These are phyloP conservation scores for Acanthiza pusilla DNA, from an alignment of 2,797 vertebrate genomes.

Conservation along the genomic window DNA sequence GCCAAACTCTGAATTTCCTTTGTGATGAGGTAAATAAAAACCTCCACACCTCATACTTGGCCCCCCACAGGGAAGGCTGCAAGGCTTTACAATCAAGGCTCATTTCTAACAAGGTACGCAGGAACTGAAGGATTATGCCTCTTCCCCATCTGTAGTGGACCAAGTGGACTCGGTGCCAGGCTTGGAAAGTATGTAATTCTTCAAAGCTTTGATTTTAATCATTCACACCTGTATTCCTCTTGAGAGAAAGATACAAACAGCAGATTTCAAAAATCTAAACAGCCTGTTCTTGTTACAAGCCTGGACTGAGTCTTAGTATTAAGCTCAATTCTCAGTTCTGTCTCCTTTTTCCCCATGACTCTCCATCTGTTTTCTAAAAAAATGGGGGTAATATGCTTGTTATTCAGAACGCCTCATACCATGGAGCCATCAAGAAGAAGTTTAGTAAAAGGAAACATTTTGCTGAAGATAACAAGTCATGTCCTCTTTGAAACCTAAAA, in stretches of 20 bases:
- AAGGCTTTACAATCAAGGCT: background rate
- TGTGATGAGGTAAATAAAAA: background rate
- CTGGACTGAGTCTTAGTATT: background rate
- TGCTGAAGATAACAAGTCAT: background rate
- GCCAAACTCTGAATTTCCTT: background rate
- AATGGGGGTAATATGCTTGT: background rate
- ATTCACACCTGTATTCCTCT: background rate
- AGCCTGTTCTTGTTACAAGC: background rate
- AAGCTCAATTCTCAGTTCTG: background rate
- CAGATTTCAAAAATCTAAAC: background rate
- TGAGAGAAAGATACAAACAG: background rate
- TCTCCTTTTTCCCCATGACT: background rate
- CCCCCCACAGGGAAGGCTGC: background rate
- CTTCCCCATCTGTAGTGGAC: background rate
- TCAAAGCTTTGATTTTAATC: background rate
- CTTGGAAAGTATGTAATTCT: background rate
- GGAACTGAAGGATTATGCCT: background rate
- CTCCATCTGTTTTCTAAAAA: background rate
- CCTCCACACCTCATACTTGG: background rate
- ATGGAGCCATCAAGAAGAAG: background rate
- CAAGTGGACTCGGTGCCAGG: background rate
- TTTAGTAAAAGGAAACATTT: background rate
- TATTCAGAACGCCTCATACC: background rate
- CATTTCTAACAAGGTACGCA: background rate
- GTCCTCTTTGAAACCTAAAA: background rate